Evolutionary conservation across 2,113 vertebrate genomes (phyloP), one percentile per base, ranked within the genome.

Genomic region (Caracal caracal): DNA sequence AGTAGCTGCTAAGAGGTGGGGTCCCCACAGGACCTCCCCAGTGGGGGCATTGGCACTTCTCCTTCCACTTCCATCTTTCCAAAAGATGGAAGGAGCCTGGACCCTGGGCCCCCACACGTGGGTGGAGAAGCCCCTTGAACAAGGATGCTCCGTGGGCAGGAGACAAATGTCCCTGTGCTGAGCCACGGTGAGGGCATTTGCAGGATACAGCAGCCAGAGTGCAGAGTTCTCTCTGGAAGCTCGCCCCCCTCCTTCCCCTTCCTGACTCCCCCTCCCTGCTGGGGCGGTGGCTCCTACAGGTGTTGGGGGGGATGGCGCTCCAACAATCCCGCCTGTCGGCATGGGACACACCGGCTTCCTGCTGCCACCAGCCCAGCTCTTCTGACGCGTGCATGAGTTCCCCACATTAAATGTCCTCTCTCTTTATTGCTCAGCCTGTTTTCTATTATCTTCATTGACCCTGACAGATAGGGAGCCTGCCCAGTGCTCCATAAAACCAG

Each of bases 21-120:
- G 2, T 0, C 47, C 20, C 4, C 20, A 33, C 19, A 10, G 19
- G 24, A 16, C 22, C 12, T 8, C 30, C 24, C 3, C 59, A 37
- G 56, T 10, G 33, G 24, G 33, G 28, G 13, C 24, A 59, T 6
- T 1, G 30, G 1, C 15, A 1, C 37, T n/a, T 61, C 9, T 40
- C 51, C 22, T 40, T 78, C 33, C 61, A 43, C 43, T 43, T 43
- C 43, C 43, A 43, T 43, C 43, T 43, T 43, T 43, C 43, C 43
- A 43, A 43, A 86, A 28, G 17, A 37, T 82, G 40, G 35, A 47
- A 49, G 13, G 17, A 59, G 2, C 28, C 76, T 35, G 16, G 61
- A 22, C 10, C 47, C 49, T 79, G 28, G 47, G 43, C 0, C 2
- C 17, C 20, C 30, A 19, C 22, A 30, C 0, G 0, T 26, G 8